Evolutionary conservation across 2,888 invertebrate species (phyloP).

Genomic region (Ectropis crepuscularia): DNA sequence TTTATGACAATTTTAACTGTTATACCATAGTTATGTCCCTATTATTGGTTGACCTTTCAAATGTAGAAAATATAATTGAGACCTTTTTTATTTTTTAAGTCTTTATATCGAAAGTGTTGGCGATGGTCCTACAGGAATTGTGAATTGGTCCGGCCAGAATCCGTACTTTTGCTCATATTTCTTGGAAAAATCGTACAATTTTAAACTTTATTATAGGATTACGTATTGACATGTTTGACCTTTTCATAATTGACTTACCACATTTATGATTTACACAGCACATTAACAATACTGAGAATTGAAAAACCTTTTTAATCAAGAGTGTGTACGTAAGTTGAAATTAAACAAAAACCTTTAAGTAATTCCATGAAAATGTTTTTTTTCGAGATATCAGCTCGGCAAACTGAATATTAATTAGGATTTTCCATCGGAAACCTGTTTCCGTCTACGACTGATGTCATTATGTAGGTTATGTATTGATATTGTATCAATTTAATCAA

Average conservation of each 20-base stretch:
- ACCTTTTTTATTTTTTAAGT: no score
- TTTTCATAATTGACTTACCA: not conserved
- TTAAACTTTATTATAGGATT: not conserved
- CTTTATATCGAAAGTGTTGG: no score
- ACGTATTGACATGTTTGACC: not conserved
- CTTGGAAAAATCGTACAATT: no score
- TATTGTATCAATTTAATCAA: not conserved
- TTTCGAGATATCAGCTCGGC: conserved; percentile 7
- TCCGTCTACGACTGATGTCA: conserved; percentile 27
- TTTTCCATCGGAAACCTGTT: conserved; percentile 32
- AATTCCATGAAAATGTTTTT: conserved; percentile 11
- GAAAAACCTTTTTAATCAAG: not conserved
- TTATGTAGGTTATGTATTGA: conserved; percentile 17
- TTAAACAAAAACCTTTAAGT: conserved; percentile 16
- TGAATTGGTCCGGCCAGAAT: no score
- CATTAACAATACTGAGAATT: not conserved
- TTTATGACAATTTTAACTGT: conserved; percentile 31
- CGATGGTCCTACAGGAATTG: conserved; percentile 6
- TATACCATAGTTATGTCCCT: conserved; percentile 2
- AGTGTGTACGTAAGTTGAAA: conserved; percentile 1
- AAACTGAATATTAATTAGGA: conserved; percentile 25
- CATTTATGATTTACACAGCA: not conserved
- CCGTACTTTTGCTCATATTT: no score
- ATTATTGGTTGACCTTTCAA: conserved; percentile 14
- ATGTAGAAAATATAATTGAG: not conserved